Evolutionary conservation across 2,113 vertebrate species (phyloP).

Genomic region (Abramis brama): DNA sequence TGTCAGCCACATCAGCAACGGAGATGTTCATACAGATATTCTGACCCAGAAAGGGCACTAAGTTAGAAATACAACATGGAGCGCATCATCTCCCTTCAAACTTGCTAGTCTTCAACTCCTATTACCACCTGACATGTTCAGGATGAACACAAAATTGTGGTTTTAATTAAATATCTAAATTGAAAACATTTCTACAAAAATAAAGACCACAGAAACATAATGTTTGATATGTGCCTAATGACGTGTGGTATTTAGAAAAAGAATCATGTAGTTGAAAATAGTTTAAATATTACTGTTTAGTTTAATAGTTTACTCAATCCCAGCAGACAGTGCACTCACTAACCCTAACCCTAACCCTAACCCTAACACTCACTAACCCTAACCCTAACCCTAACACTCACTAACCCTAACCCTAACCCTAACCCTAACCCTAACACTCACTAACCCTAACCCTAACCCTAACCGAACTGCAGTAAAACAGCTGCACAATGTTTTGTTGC

Average conservation of each 20-base stretch:
- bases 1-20: neutral
- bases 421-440: too few relatives aligned
- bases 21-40: neutral
- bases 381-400: too few relatives aligned
- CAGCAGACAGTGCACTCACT: too few relatives aligned
- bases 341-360: too few relatives aligned
- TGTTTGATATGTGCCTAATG: neutral
- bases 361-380: too few relatives aligned
- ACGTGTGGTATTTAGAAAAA: neutral
- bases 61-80: neutral
- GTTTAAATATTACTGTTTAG: neutral
- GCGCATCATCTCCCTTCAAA: neutral
- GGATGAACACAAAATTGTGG: neutral
- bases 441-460: too few relatives aligned
- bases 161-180: neutral
- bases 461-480: too few relatives aligned
- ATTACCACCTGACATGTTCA: neutral
- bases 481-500: too few relatives aligned
- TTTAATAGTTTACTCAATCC: too few relatives aligned
- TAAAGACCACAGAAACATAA: neutral
- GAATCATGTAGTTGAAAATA: neutral
- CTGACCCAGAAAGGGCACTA: neutral
- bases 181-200: neutral
- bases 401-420: too few relatives aligned
- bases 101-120: neutral